Base-by-base conservation (phyloP, 2,113 vertebrate species). In the Halichoerus grypus region DNA sequence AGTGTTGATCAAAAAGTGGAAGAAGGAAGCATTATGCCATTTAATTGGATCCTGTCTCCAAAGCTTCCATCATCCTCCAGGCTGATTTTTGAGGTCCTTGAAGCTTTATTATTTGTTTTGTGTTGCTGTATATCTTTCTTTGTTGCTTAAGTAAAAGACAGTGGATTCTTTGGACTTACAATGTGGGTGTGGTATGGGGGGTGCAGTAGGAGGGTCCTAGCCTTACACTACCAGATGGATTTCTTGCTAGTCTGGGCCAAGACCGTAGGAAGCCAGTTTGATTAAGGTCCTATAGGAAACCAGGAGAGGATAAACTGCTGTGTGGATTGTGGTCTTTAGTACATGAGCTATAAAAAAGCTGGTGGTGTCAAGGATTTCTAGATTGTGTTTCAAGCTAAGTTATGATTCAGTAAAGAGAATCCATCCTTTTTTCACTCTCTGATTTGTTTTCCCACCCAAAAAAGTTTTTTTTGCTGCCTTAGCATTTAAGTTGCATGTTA, bases 71-170 rank as follows among this genome's bases (percentile, higher is more conserved):
- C 15, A 80, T 53, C 26, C 13, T 79, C 11, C 18, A 63, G 55
- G 19, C 67, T 84, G 42, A 57, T n/a, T 95, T 92, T 53, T 74
- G 33, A 87, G 24, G 15, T 63, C 26, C 11, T 39, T 3, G 53
- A 81, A 91, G 28, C 16, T 81, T 91, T 74, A 28, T 21, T 46
- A n/a, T 97, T 92, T 91, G 18, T 49, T 87, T 95, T 92, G 15
- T 71, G 39, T 53, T 46, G 53, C 28, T 65, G 26, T 39, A 2
- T 67, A 46, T 51, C 21, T 15, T 21, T 53, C 55, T 80, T 95
- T 72, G 51, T 33, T 81, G 26, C 42, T 24, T 74, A 65, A 65
- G 15, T 39, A 67, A 72, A 83, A 87, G 49, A 5, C 18, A n/a
- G 4, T 46, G 26, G 84, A 77, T 19, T 53, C 26, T 92, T 76